A percentile compares a stretch with the other conserved stretches of the same genome.
Evolutionary conservation across 2,113 vertebrate species (phyloP).

Genomic region (Bubo blakistoni): DNA sequence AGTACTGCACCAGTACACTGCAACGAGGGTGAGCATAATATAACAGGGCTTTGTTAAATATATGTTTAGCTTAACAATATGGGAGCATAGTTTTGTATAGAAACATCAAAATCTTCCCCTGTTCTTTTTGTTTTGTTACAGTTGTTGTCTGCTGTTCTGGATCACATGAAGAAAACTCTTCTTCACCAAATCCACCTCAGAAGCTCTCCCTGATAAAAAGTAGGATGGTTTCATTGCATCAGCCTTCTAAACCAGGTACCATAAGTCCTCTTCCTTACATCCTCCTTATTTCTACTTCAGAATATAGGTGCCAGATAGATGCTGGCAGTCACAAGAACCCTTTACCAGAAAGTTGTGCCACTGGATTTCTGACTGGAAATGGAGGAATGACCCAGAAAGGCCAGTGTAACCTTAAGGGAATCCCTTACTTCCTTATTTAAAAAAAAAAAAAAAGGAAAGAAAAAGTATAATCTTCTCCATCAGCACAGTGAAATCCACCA

Average conservation of each 20-base stretch:
- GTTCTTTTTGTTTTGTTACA: constrained; percentile 11
- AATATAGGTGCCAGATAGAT: not conserved
- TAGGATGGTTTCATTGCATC: constrained; percentile 9
- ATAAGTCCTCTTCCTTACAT: not conserved
- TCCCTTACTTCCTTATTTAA: not conserved
- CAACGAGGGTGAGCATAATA: not conserved
- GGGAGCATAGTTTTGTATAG: not conserved
- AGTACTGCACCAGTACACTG: not conserved
- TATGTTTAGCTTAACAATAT: not conserved
- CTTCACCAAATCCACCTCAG: not conserved
- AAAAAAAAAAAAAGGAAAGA: not conserved
- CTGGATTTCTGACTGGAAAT: not conserved
- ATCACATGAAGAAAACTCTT: constrained; percentile 12
- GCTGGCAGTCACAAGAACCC: not conserved
- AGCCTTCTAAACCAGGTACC: constrained; percentile 44
- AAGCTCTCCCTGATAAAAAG: not conserved
- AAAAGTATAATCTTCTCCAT: not conserved
- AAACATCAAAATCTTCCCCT: not conserved
- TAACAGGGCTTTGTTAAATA: not conserved
- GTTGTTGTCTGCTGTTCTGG: not conserved
- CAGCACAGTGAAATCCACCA: not conserved
- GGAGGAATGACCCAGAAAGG: not conserved
- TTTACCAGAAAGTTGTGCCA: not conserved
- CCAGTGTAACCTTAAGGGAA: not conserved
- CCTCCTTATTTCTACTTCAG: not conserved